Evolutionary conservation across 2,113 vertebrate genomes (phyloP).

Genomic region (Oncorhynchus tshawytscha): DNA sequence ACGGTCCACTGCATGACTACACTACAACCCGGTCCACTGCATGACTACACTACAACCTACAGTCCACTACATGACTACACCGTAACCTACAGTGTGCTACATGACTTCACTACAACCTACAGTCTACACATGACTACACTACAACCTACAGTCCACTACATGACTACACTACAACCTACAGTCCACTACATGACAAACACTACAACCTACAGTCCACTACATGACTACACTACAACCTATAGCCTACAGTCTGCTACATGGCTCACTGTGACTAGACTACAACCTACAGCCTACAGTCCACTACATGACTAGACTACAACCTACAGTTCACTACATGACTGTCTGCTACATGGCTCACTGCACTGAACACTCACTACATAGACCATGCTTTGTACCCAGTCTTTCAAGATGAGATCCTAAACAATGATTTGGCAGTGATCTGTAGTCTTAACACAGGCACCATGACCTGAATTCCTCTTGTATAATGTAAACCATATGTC

Average conservation of each 20-base stretch:
- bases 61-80: too few relatives aligned
- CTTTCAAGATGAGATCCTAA: conserved; percentile 41
- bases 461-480: conserved; percentile 44
- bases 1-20: too few relatives aligned
- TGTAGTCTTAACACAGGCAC: conserved; percentile 37
- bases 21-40: conserved; percentile 5
- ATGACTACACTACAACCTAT: background rate
- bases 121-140: too few relatives aligned
- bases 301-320: too few relatives aligned
- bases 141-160: too few relatives aligned
- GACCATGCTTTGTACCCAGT: conserved; percentile 28
- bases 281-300: too few relatives aligned
- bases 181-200: too few relatives aligned
- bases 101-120: too few relatives aligned
- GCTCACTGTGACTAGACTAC: too few relatives aligned
- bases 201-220: background rate
- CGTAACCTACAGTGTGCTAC: too few relatives aligned
- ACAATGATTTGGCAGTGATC: conserved; percentile 52
- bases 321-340: conserved; percentile 19
- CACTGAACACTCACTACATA: background rate
- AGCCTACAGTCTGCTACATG: background rate
- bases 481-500: conserved; percentile 67
- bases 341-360: background rate
- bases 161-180: too few relatives aligned
- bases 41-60: background rate